These are phyloP conservation scores for Tachina grossa DNA, from an alignment of 2,888 invertebrate genomes.

Conservation along the genomic window DNA sequence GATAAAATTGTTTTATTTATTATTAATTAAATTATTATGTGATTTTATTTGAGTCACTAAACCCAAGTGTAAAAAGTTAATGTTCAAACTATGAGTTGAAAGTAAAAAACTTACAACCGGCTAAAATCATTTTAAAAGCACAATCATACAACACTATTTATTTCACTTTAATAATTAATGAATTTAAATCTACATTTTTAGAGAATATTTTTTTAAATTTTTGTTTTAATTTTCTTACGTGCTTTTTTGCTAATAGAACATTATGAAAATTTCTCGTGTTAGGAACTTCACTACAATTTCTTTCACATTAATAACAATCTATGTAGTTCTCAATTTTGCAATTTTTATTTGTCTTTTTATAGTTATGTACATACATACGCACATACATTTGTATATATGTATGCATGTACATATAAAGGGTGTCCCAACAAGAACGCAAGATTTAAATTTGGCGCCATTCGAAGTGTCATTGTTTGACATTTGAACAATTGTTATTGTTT, in stretches of 20 bases:
- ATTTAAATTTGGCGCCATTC: no score
- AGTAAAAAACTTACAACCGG: neutral
- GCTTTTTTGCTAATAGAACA: conserved; percentile 14
- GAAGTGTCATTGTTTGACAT: no score
- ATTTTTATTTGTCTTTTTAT: neutral
- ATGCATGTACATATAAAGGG: no score
- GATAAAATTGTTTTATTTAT: conserved; percentile 34
- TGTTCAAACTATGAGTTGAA: conserved; percentile 25
- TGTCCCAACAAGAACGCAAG: no score
- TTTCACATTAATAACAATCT: conserved; percentile 24
- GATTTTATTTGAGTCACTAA: conserved; percentile 43
- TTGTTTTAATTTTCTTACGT: conserved; percentile 2
- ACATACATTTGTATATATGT: no score
- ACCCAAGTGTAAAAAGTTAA: conserved; percentile 17
- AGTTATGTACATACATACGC: neutral
- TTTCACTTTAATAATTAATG: no score
- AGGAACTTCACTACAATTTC: conserved; percentile 3
- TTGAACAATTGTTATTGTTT: no score
- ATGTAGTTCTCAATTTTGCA: neutral
- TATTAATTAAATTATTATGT: conserved; percentile 42
- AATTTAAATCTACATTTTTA: no score
- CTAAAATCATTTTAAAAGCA: conserved; percentile 31
- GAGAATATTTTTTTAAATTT: no score
- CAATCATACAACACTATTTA: no score
- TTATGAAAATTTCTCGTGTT: neutral